Evolutionary conservation across 1,140 invertebrate species (phyloP).

Genomic region (Ceratina calcarata): DNA sequence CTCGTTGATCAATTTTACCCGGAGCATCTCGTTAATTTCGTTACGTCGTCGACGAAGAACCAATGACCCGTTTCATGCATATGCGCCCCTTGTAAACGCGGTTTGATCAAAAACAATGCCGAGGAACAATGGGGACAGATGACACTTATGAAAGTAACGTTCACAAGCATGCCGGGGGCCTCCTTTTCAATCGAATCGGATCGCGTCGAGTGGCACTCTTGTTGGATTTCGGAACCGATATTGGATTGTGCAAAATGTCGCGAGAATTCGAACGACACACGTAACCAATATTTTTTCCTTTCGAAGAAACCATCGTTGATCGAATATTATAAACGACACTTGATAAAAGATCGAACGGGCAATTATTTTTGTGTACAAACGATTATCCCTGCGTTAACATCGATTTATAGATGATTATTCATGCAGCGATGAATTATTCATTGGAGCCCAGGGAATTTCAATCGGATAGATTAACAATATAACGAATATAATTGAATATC

Average conservation of each 20-base stretch:
- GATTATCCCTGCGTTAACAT: too few species aligned
- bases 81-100: neutral
- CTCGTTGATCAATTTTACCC: conserved; percentile 17
- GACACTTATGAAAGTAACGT: conserved; percentile 24
- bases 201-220: neutral
- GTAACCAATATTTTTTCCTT: neutral
- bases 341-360: too few species aligned
- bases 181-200: conserved; percentile 9
- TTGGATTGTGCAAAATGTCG: neutral
- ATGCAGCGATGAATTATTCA: too few species aligned
- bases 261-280: neutral
- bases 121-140: neutral
- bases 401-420: too few species aligned
- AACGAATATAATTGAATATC: too few species aligned
- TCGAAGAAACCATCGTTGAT: neutral
- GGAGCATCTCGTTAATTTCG: conserved; percentile 27
- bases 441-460: too few species aligned
- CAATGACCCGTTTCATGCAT: conserved; percentile 12
- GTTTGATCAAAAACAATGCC: conserved; percentile 18
- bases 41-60: neutral
- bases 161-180: neutral
- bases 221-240: neutral
- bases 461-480: neutral
- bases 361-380: too few species aligned
- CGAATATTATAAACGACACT: neutral